Conservation (phyloP, 2,113 vertebrate species). For the Apus apus region DNA sequence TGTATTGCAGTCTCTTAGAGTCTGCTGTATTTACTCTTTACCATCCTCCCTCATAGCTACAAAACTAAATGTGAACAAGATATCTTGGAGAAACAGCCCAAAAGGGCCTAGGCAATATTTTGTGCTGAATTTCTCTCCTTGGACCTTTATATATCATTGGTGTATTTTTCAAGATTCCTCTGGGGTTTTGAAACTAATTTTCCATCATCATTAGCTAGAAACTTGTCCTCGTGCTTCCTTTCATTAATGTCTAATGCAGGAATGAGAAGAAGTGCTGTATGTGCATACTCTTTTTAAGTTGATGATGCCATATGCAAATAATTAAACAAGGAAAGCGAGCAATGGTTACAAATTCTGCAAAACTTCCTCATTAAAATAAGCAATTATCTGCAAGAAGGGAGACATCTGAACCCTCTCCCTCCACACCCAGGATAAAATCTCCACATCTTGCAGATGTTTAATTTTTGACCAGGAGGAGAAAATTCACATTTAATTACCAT, state of each 20-base stretch:
- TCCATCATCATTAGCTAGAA: conserved; percentile 76
- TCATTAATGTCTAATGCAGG: conserved; percentile 73
- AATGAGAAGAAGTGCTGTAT: conserved; percentile 54
- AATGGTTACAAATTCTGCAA: conserved; percentile 71
- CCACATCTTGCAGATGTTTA: conserved; percentile 63
- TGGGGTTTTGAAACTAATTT: conserved; percentile 77
- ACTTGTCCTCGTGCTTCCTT: conserved; percentile 70
- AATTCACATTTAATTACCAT: conserved; percentile 5
- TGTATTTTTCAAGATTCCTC: conserved; percentile 56
- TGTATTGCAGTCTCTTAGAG: not conserved
- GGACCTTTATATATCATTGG: conserved; percentile 58
- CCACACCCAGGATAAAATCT: not conserved
- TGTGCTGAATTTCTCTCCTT: conserved; percentile 15
- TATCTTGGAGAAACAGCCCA: not conserved
- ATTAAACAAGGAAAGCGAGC: conserved; percentile 72
- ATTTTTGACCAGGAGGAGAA: conserved; percentile 51
- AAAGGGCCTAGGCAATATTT: not conserved
- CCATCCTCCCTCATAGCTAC: not conserved
- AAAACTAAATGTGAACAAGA: not conserved
- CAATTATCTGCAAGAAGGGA: conserved; percentile 64
- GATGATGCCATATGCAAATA: conserved; percentile 79
- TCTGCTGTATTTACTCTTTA: not conserved
- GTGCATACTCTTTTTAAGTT: conserved; percentile 65
- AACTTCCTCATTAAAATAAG: conserved; percentile 77
- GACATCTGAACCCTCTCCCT: conserved; percentile 29